Evolutionary conservation across 2,888 invertebrate species (phyloP).

Genomic region (Blera fallax): DNA sequence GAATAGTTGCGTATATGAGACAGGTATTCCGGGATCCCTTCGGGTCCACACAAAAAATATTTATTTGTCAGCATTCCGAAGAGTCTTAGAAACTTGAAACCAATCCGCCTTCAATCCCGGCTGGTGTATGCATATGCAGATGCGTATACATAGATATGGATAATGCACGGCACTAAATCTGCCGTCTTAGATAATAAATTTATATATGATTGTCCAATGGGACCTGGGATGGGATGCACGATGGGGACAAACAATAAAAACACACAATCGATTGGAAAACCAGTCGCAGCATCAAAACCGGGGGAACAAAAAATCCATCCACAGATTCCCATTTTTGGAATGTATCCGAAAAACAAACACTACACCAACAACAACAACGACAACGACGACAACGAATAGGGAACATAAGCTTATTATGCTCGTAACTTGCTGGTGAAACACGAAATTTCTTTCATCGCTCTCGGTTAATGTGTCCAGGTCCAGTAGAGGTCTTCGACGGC

Average conservation of each 20-base stretch:
- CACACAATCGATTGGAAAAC: slow-evolving; percentile 55
- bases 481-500: background rate
- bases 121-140: slow-evolving; percentile 26
- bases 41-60: slow-evolving; percentile 48
- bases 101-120: slow-evolving; percentile 51
- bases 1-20: background rate
- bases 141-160: slow-evolving; percentile 29
- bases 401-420: slow-evolving; percentile 62
- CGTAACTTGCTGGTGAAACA: slow-evolving; percentile 34
- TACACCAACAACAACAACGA: background rate
- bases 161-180: slow-evolving; percentile 63
- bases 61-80: slow-evolving; percentile 58
- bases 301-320: background rate
- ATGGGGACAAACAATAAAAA: slow-evolving; percentile 53
- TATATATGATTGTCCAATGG: slow-evolving; percentile 55
- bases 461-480: background rate
- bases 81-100: slow-evolving; percentile 68
- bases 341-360: slow-evolving; percentile 25
- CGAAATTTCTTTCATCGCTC: slow-evolving; percentile 43
- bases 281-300: slow-evolving; percentile 27
- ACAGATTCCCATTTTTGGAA: slow-evolving; percentile 62
- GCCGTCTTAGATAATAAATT: slow-evolving; percentile 67
- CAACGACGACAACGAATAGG: slow-evolving; percentile 22
- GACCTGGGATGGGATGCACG: slow-evolving; percentile 47
- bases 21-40: slow-evolving; percentile 60